A percentile compares a stretch with the other conserved stretches of the same genome.
Evolutionary conservation across 2,113 vertebrate genomes (phyloP).

Genomic region (Uria aalge): DNA sequence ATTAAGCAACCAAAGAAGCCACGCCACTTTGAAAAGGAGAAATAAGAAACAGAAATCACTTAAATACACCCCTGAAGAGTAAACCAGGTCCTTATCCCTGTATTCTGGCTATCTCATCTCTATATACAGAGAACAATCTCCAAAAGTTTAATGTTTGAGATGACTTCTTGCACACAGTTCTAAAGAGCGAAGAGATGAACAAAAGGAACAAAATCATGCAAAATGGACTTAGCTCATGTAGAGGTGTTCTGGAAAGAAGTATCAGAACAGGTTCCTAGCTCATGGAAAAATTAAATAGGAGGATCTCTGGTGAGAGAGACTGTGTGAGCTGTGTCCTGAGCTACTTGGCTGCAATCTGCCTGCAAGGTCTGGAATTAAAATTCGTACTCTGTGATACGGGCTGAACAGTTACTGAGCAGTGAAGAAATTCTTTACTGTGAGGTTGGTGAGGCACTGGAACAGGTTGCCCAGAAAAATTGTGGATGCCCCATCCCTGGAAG

Average conservation of each 20-base stretch:
- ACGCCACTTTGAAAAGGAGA: background rate
- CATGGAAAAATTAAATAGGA: background rate
- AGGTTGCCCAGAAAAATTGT: background rate
- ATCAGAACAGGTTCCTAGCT: background rate
- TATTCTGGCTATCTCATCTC: background rate
- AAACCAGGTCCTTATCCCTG: background rate
- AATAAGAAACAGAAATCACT: background rate
- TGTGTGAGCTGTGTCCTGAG: background rate
- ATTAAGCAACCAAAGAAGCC: background rate
- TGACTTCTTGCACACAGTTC: background rate
- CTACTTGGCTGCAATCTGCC: background rate
- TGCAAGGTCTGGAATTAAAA: background rate
- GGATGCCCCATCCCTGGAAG: background rate
- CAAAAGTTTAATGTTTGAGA: background rate
- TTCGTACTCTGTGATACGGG: background rate
- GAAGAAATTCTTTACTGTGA: background rate
- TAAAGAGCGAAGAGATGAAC: background rate
- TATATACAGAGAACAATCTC: background rate
- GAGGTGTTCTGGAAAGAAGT: background rate
- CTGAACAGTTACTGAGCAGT: background rate
- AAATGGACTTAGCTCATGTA: background rate
- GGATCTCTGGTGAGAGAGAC: background rate
- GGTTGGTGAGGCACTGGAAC: background rate
- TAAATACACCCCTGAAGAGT: background rate
- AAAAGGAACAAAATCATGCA: background rate